Evolutionary conservation across 2,113 vertebrate species (phyloP).

Genomic region (Vireo altiloquus): DNA sequence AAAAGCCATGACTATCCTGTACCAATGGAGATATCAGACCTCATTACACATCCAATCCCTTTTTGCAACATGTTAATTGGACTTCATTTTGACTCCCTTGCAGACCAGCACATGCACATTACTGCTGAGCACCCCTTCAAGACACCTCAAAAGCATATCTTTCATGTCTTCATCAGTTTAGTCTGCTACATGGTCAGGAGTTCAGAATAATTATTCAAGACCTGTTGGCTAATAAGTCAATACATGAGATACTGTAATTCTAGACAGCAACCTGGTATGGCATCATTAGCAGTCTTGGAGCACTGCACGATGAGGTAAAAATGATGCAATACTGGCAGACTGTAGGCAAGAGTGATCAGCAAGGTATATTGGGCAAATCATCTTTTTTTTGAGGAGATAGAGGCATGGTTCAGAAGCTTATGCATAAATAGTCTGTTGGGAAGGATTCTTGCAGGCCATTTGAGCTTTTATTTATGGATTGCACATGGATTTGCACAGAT

Average conservation of each 20-base stretch:
- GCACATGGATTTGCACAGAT: neutral
- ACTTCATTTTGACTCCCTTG: slow-evolving; percentile 24
- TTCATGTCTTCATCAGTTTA: neutral
- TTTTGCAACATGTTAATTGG: slow-evolving; percentile 59
- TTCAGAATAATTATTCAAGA: slow-evolving; percentile 4
- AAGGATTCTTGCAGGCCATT: neutral
- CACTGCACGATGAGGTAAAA: neutral
- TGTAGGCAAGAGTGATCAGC: neutral
- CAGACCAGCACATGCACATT: neutral
- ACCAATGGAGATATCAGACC: slow-evolving; percentile 55
- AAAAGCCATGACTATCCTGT: slow-evolving; percentile 55
- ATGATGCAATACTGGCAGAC: neutral
- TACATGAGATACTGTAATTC: neutral
- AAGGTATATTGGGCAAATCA: neutral
- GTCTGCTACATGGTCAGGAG: neutral
- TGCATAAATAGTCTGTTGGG: neutral
- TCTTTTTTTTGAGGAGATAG: neutral
- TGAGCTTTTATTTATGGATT: neutral
- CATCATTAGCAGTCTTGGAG: neutral
- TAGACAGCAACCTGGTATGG: neutral
- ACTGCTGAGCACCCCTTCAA: neutral
- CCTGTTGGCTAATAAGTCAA: neutral
- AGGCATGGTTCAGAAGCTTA: neutral
- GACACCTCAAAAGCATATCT: neutral
- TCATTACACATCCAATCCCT: slow-evolving; percentile 53